Conservation (phyloP, 2,888 invertebrate genomes). For the Macrosiphum euphorbiae region DNA sequence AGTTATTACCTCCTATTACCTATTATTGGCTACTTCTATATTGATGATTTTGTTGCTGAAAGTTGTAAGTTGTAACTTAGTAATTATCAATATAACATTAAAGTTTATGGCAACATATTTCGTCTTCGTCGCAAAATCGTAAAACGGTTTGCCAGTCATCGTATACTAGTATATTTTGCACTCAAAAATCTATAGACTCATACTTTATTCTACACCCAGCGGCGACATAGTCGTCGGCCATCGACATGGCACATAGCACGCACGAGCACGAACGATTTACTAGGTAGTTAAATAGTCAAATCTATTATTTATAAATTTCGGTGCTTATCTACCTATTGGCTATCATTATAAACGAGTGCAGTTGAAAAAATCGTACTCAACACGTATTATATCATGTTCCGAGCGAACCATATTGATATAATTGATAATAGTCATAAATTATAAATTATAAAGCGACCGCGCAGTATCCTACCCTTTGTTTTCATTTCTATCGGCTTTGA, state of each 20-base stretch:
- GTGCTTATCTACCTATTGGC: background rate
- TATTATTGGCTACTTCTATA: background rate
- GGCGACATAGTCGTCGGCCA: background rate
- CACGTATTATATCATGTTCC: background rate
- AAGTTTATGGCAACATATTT: background rate
- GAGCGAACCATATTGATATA: background rate
- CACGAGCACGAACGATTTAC: background rate
- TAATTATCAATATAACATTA: background rate
- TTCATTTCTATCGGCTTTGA: background rate
- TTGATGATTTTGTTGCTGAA: background rate
- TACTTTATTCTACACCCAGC: background rate
- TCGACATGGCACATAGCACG: background rate
- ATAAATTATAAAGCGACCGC: background rate
- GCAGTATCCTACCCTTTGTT: background rate
- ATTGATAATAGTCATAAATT: background rate
- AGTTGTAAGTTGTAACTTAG: background rate
- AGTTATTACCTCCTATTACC: background rate
- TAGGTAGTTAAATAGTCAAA: background rate
- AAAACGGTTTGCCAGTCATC: background rate
- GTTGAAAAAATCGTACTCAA: background rate
- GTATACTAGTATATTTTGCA: background rate
- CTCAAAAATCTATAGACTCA: background rate
- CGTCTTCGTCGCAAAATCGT: no score
- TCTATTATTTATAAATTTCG: background rate
- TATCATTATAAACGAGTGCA: background rate